phyloP scores from a whole-genome alignment of 2,113 vertebrate genomes.

The Hypomesus transpacificus region DNA sequence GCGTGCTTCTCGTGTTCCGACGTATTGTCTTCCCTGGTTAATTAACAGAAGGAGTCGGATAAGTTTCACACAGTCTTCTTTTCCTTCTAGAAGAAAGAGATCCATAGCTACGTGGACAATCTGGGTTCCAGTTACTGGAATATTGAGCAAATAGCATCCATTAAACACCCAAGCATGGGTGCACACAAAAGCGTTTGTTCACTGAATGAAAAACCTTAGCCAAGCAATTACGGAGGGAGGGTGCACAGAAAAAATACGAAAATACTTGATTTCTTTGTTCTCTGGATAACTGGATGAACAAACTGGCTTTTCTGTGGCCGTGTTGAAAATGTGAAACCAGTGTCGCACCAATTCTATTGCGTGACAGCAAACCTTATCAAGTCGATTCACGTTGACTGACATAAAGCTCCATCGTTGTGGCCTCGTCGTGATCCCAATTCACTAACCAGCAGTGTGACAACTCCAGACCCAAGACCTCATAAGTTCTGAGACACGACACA shows the following conservation, averaged over 20 bases:
- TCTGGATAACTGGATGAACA: conserved; percentile 21
- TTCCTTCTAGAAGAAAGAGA: conserved; percentile 22
- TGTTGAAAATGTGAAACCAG: not conserved
- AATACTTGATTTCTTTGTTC: conserved; percentile 19
- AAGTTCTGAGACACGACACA: too few relatives aligned
- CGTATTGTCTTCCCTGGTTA: conserved; percentile 40
- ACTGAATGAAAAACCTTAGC: conserved; percentile 19
- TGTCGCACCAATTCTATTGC: too few relatives aligned
- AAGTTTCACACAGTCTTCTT: conserved; percentile 11
- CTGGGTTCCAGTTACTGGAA: conserved; percentile 38
- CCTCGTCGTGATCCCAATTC: too few relatives aligned
- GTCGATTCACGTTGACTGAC: too few relatives aligned
- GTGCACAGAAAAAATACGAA: conserved; percentile 22
- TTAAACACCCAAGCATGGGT: conserved; percentile 37
- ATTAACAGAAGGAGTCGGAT: conserved; percentile 53
- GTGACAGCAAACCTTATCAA: too few relatives aligned
- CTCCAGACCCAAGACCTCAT: too few relatives aligned
- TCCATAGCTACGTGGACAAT: conserved; percentile 38
- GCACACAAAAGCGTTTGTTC: conserved; percentile 15
- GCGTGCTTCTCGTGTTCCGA: conserved; percentile 52
- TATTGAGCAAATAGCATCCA: conserved; percentile 38
- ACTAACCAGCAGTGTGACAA: too few relatives aligned
- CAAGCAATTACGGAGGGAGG: conserved; percentile 26
- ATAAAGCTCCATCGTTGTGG: too few relatives aligned
- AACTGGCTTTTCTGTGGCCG: not conserved